Conservation (phyloP, 2,797 vertebrate species). For the Emys orbicularis region DNA sequence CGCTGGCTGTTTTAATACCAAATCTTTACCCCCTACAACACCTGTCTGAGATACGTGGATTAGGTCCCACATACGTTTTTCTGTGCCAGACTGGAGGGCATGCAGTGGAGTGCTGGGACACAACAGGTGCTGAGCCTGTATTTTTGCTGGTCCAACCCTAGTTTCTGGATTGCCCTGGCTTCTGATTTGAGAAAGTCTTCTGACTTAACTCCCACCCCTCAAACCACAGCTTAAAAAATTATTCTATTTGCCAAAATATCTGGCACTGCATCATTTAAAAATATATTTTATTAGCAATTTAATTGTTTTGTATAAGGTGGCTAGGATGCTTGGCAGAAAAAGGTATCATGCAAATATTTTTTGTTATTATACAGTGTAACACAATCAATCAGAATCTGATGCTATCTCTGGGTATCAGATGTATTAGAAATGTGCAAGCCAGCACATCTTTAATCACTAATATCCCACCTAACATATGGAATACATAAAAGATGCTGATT, state of each 20-base stretch:
- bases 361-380: background rate
- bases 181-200: conserved; percentile 7
- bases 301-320: background rate
- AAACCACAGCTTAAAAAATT: background rate
- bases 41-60: background rate
- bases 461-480: conserved; percentile 23
- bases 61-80: background rate
- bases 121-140: conserved; percentile 3
- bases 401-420: conserved; percentile 9
- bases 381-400: background rate
- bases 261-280: background rate
- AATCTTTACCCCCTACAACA: background rate
- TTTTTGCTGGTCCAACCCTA: background rate
- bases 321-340: background rate
- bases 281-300: background rate
- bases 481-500: background rate
- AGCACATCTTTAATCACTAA: conserved; percentile 1
- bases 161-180: conserved; percentile 9
- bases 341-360: background rate
- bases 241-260: background rate
- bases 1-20: background rate
- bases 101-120: background rate
- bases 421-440: background rate
- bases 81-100: background rate
- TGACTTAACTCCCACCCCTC: background rate